phyloP scores from a whole-genome alignment of 2,797 vertebrate genomes.

The Pantherophis vulpinus region DNA sequence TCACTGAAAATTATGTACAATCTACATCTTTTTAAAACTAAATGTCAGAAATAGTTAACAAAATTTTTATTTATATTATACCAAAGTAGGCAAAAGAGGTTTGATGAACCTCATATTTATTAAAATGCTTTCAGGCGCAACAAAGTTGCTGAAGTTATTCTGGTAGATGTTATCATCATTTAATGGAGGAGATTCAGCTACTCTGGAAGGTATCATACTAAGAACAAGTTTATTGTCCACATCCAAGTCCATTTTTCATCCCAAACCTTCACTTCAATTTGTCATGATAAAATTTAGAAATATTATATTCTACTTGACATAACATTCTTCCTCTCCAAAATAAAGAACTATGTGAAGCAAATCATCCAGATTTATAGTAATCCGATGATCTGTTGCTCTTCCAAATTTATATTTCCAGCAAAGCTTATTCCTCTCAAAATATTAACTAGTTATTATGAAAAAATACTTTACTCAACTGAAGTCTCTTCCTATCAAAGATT shows the following conservation, averaged over 20 bases:
- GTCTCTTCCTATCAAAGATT: neutral
- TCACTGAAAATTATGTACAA: neutral
- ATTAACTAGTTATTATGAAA: neutral
- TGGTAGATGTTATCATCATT: neutral
- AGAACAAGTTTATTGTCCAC: neutral
- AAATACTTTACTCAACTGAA: neutral
- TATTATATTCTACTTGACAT: neutral
- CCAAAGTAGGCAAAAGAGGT: neutral
- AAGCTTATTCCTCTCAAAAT: neutral
- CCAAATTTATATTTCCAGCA: neutral
- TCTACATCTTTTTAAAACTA: neutral
- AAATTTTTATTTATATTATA: neutral
- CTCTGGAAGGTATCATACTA: neutral
- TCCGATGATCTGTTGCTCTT: neutral
- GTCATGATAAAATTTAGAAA: neutral
- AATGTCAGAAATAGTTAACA: neutral
- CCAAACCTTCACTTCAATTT: neutral
- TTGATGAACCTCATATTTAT: neutral
- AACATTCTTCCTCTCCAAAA: neutral
- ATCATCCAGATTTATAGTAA: neutral
- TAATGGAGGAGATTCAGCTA: neutral
- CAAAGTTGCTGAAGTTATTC: neutral
- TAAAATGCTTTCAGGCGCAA: neutral
- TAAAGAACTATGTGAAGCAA: neutral
- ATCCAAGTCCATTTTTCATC: neutral